phyloP scores from a whole-genome alignment of 1,140 invertebrate genomes.

The Conopomorpha cramerella region DNA sequence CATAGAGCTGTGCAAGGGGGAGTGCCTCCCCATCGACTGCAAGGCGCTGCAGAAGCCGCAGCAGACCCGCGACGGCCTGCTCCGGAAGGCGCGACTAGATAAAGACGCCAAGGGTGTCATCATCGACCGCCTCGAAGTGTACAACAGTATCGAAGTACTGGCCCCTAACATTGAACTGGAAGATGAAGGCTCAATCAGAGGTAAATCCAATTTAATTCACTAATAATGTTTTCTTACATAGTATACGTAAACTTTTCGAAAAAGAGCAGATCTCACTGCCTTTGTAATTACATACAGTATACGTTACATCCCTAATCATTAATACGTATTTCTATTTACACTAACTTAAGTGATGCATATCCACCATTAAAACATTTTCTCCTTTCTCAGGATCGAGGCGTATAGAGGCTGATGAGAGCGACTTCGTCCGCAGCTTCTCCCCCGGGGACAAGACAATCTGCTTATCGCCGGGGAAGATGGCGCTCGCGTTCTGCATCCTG shows the following conservation, averaged over 20 bases:
- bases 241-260: too few species aligned
- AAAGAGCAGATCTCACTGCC: too few species aligned
- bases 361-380: slow-evolving; percentile 37
- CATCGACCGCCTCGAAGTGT: slow-evolving; percentile 72
- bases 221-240: too few species aligned
- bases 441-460: slow-evolving; percentile 69
- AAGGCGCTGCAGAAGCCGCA: slow-evolving; percentile 42
- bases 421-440: slow-evolving; percentile 38
- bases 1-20: slow-evolving; percentile 68
- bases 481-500: slow-evolving; percentile 69
- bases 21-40: slow-evolving; percentile 65
- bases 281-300: too few species aligned
- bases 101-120: slow-evolving; percentile 62
- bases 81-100: slow-evolving; percentile 49
- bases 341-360: too few species aligned
- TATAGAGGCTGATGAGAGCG: slow-evolving; percentile 38
- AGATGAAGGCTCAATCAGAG: slow-evolving; percentile 57
- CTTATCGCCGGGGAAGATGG: slow-evolving; percentile 72
- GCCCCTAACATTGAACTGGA: slow-evolving; percentile 75
- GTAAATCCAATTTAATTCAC: too few species aligned
- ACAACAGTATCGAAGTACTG: slow-evolving; percentile 78
- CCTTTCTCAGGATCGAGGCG: slow-evolving; percentile 35
- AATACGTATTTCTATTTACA: too few species aligned
- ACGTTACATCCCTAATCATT: too few species aligned
- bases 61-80: slow-evolving; percentile 43